Base-by-base conservation (phyloP, 1,140 invertebrate species). In the Drosophila funebris region DNA sequence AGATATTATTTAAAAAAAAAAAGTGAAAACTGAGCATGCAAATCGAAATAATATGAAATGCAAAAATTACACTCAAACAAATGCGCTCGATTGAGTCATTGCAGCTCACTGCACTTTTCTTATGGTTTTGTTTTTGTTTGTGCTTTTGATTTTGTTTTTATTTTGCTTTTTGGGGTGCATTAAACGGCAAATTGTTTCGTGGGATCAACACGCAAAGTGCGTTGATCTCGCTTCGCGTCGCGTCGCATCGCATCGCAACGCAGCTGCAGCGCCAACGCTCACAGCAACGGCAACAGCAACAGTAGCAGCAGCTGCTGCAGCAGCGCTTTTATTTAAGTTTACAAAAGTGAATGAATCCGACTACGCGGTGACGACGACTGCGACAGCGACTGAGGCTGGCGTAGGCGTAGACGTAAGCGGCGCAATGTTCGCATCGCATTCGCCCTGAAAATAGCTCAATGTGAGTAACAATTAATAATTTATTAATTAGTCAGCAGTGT, bases 111-210 rank as follows among this genome's bases (percentile, higher is more conserved):
- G 78, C 71, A 70, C 22, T 58, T 57, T 80, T 71, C 57, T 53
- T 36, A 37, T 67, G 69, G 16, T 48, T 18, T 72, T 57, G 22
- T 63, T 61, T 61, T 48, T 62, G 24, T 70, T 63, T 72, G 75
- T 43, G 27, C 50, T 14, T 36, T 13, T 63, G 22, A 66, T 63
- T 43, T 73, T 73, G 41, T 69, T 73, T 73, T 71, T 58, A 29
- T 66, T 72, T 72, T 18, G 24, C 27, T 81, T 83, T 83, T 87
- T 70, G 46, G 78, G 83, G 83, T 88, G 83, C 82, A 87, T 88
- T 87, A 88, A 87, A 87, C 83, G 78, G 83, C 83, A 87, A 87
- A 87, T 87, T 87, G 83, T 88, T 87, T 87, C 78, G 83, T 87
- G 83, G 83, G 83, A 87, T 87, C 83, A 87, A 87, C 83, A 64